Evolutionary conservation across 2,888 invertebrate species (phyloP).

Genomic region (Hypena proboscidalis): DNA sequence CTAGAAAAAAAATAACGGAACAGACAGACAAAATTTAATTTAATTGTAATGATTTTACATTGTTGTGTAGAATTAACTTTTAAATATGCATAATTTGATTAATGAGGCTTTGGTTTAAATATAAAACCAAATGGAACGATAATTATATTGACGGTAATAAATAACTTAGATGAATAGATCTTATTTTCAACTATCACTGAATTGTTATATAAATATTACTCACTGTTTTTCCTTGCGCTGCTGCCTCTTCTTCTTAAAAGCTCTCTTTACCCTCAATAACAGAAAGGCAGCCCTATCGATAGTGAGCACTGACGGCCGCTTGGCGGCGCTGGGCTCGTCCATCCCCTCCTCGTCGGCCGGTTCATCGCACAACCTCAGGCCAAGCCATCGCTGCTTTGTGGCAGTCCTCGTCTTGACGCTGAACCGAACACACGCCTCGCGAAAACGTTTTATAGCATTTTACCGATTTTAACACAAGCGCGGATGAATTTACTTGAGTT

Average conservation of each 20-base stretch:
- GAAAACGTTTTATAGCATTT: constrained; percentile 31
- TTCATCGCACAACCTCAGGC: constrained; percentile 85
- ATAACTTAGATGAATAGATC: no score
- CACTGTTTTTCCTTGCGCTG: constrained; percentile 94
- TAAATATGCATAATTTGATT: no score
- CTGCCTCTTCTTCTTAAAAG: constrained; percentile 95
- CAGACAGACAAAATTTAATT: no score
- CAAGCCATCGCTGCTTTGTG: constrained; percentile 80
- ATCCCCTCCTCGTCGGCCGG: constrained; percentile 72
- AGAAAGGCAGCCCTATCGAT: constrained; percentile 96
- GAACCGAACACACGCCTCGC: constrained; percentile 39
- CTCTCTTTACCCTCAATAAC: constrained; percentile 93
- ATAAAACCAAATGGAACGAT: no score
- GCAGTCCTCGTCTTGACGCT: constrained; percentile 69
- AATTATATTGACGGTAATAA: no score
- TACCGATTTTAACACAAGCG: not conserved
- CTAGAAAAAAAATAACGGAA: no score
- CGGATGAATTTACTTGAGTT: not conserved
- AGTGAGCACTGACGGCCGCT: constrained; percentile 89
- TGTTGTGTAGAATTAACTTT: no score
- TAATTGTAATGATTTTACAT: no score
- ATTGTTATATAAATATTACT: constrained; percentile 64
- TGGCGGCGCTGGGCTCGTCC: constrained; percentile 78
- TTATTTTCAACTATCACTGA: no score
- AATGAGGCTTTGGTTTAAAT: no score